Conservation (phyloP, 2,113 vertebrate species). For the Neofelis nebulosa region DNA sequence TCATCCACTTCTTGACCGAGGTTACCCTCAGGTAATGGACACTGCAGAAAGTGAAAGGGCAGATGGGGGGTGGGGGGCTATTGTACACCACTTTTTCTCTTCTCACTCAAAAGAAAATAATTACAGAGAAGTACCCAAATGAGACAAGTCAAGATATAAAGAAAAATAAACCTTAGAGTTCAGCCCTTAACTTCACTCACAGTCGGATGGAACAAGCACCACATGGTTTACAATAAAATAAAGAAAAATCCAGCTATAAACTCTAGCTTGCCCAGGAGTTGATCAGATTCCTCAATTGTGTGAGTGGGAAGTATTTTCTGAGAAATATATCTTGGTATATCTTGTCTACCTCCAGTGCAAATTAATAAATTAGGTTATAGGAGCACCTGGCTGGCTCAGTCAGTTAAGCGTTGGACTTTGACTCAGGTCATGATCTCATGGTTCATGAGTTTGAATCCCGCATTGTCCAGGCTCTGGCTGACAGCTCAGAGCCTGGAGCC, state of each 20-base stretch:
- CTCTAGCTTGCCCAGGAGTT: not conserved
- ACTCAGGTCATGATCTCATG: too few species aligned
- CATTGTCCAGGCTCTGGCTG: too few species aligned
- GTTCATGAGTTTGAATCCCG: too few species aligned
- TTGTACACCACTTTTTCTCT: not conserved
- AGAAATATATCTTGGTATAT: not conserved
- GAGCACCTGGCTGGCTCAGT: too few species aligned
- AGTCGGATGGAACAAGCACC: not conserved
- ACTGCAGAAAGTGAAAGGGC: not conserved
- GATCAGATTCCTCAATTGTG: not conserved
- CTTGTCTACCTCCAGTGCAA: not conserved
- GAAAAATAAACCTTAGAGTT: slow-evolving; percentile 24
- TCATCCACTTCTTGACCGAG: not conserved
- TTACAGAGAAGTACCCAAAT: not conserved
- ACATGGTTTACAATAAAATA: not conserved
- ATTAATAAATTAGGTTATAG: not conserved
- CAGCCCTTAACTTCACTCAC: not conserved
- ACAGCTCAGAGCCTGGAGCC: too few species aligned
- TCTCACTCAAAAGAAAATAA: not conserved
- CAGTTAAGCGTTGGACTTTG: too few species aligned
- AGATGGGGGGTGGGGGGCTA: not conserved
- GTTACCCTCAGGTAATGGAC: not conserved
- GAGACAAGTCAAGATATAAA: slow-evolving; percentile 19
- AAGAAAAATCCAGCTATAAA: not conserved
- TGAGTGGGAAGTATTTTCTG: not conserved